Evolutionary conservation across 1,140 invertebrate species (phyloP).

Genomic region (Belonocnema kinseyi): DNA sequence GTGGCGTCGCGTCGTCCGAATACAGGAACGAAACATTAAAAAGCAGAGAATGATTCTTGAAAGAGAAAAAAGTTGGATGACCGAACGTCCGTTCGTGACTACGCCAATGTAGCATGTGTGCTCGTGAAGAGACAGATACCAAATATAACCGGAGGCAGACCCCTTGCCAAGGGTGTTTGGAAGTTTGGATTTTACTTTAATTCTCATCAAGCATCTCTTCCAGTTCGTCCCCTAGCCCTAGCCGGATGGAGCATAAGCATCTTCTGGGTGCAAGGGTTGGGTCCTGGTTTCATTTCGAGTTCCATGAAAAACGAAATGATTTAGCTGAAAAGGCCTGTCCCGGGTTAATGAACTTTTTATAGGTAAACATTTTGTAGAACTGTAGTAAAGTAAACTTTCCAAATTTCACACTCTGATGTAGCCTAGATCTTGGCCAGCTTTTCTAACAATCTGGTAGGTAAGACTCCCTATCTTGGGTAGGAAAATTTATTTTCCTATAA

Average conservation of each 20-base stretch:
- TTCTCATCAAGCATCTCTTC: constrained; percentile 21
- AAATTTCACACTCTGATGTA: no score
- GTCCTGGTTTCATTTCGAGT: background rate
- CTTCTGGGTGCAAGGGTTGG: constrained; percentile 9
- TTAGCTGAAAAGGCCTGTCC: constrained; percentile 1
- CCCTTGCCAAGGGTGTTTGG: constrained; percentile 72
- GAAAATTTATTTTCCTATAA: no score
- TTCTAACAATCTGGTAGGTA: no score
- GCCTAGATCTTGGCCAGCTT: no score
- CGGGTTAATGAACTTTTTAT: constrained; percentile 22
- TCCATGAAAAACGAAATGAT: background rate
- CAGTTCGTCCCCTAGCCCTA: background rate
- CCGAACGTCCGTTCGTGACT: constrained; percentile 43
- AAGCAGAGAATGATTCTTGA: constrained; percentile 17
- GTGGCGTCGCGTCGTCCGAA: background rate
- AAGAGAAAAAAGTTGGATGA: constrained; percentile 55
- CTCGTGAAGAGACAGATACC: constrained; percentile 65
- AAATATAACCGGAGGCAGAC: constrained; percentile 70
- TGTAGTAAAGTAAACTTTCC: no score
- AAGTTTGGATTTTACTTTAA: constrained; percentile 62
- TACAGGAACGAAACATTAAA: background rate
- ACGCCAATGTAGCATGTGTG: constrained; percentile 53
- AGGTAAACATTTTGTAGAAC: background rate
- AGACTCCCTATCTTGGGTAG: no score
- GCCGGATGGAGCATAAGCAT: background rate